A percentile compares a stretch with the other conserved stretches of the same genome.
These are phyloP conservation scores for Ophion obscuratus DNA, from an alignment of 2,888 invertebrate species.

Conservation along the genomic window DNA sequence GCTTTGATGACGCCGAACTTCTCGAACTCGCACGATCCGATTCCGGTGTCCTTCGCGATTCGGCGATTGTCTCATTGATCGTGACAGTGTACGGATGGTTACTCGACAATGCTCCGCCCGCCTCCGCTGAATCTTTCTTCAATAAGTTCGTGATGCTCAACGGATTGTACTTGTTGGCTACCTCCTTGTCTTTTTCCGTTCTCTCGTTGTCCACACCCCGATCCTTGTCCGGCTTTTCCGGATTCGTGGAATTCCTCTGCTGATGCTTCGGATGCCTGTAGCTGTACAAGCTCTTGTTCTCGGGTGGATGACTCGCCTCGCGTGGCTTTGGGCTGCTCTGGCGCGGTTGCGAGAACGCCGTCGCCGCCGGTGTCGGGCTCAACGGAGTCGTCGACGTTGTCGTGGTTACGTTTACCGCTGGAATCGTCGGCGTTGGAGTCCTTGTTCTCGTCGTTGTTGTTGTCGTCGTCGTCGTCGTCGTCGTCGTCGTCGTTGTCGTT, in stretches of 20 bases:
- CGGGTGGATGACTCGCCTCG: slow-evolving; percentile 78
- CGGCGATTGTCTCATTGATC: slow-evolving; percentile 80
- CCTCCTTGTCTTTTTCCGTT: slow-evolving; percentile 78
- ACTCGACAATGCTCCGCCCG: slow-evolving; percentile 4
- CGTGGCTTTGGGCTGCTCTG: slow-evolving; percentile 77
- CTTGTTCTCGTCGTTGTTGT: slow-evolving; percentile 70
- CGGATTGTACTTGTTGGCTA: slow-evolving; percentile 81
- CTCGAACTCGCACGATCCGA: slow-evolving; percentile 82
- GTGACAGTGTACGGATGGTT: slow-evolving; percentile 25
- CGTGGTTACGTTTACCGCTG: slow-evolving; percentile 60
- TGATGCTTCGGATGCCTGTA: slow-evolving; percentile 78
- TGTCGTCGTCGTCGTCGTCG: slow-evolving; percentile 56
- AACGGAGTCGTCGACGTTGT: slow-evolving; percentile 69
- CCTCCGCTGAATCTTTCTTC: slow-evolving; percentile 79
- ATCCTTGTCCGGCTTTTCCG: slow-evolving; percentile 70
- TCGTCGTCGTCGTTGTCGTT: slow-evolving; percentile 65
- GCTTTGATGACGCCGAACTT: slow-evolving; percentile 80
- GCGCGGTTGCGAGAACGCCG: slow-evolving; percentile 67
- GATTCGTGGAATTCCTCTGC: slow-evolving; percentile 58
- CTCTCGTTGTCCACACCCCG: slow-evolving; percentile 71
- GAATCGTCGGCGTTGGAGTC: slow-evolving; percentile 65
- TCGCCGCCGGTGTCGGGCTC: slow-evolving; percentile 75
- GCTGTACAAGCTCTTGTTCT: slow-evolving; percentile 79
- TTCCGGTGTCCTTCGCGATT: slow-evolving; percentile 85
- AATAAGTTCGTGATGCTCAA: slow-evolving; percentile 81